Percentiles rank a stretch among this genome's conserved stretches.
These are phyloP conservation scores for Hexactinellida sp. DNA, from an alignment of 37 sponge, comb jelly and placozoan species.

Conservation along the genomic window DNA sequence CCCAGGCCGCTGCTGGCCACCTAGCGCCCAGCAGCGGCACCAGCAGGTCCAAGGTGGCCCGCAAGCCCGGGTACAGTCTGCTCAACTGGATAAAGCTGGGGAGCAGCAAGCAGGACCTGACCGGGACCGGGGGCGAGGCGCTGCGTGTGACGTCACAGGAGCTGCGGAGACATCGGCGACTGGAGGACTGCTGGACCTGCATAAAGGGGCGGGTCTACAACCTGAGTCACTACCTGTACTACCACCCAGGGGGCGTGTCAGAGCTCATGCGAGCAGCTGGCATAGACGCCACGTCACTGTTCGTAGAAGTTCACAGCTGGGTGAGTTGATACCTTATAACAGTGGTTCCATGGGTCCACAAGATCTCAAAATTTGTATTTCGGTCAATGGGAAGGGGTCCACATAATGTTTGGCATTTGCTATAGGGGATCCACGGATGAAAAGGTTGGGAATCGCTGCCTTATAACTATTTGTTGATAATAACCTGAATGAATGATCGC, in stretches of 20 bases:
- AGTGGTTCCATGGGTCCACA: neutral
- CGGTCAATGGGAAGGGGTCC: no score
- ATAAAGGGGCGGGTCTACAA: constrained; percentile 83
- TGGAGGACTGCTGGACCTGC: constrained; percentile 80
- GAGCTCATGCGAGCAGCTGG: constrained; percentile 88
- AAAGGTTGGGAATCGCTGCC: no score
- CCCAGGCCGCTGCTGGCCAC: neutral
- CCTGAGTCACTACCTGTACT: constrained; percentile 71
- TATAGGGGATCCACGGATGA: no score
- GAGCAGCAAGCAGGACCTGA: constrained; percentile 27
- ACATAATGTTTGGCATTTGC: no score
- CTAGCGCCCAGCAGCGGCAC: neutral
- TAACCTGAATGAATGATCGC: no score
- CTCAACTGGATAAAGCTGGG: constrained; percentile 78
- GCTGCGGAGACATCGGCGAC: constrained; percentile 52
- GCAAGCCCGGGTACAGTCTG: constrained; percentile 57
- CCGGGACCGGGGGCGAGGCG: constrained; percentile 27
- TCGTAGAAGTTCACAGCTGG: constrained; percentile 54
- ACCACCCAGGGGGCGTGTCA: constrained; percentile 79
- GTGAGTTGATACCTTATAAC: neutral
- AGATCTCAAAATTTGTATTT: no score
- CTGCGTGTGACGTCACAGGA: constrained; percentile 46
- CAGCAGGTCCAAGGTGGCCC: neutral
- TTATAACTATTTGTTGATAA: no score
- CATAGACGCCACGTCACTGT: constrained; percentile 74